Percentiles rank a stretch among this genome's conserved stretches.
Evolutionary conservation across 2,888 invertebrate genomes (phyloP).

Genomic region (Drosophila mimica): DNA sequence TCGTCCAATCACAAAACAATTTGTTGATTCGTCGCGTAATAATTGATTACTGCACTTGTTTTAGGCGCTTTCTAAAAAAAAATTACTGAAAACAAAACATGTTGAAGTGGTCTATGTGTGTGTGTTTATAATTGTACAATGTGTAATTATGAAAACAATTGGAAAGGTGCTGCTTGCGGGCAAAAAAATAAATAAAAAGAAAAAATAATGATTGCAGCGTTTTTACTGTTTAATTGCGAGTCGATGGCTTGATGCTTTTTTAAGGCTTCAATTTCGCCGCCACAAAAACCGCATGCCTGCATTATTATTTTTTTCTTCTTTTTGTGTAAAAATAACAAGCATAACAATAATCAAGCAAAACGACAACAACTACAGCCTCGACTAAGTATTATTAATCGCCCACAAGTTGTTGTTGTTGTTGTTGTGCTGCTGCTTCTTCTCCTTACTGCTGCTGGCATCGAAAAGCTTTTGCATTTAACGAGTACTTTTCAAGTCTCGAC

Average conservation of each 20-base stretch:
- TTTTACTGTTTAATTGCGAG: constrained; percentile 40
- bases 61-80: constrained; percentile 72
- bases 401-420: constrained; percentile 27
- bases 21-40: constrained; percentile 66
- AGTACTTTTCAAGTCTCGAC: constrained; percentile 25
- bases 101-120: constrained; percentile 25
- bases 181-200: constrained; percentile 5
- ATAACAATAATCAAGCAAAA: constrained; percentile 30
- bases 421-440: background rate
- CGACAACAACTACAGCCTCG: constrained; percentile 9
- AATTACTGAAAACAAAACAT: constrained; percentile 26
- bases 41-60: constrained; percentile 77
- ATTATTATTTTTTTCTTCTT: background rate
- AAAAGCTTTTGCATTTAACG: constrained; percentile 39
- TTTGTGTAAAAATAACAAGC: constrained; percentile 52
- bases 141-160: constrained; percentile 66
- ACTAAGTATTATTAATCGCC: constrained; percentile 32
- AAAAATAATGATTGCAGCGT: constrained; percentile 37
- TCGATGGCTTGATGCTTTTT: constrained; percentile 17
- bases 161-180: constrained; percentile 67
- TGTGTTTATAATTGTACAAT: constrained; percentile 37
- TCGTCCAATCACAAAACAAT: constrained; percentile 42
- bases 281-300: constrained; percentile 48
- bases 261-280: constrained; percentile 57
- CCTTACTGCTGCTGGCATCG: constrained; percentile 12